Percentiles rank a stretch among this genome's conserved stretches.
phyloP scores from a whole-genome alignment of 2,113 vertebrate species.

The Variabilichromis moorii region DNA sequence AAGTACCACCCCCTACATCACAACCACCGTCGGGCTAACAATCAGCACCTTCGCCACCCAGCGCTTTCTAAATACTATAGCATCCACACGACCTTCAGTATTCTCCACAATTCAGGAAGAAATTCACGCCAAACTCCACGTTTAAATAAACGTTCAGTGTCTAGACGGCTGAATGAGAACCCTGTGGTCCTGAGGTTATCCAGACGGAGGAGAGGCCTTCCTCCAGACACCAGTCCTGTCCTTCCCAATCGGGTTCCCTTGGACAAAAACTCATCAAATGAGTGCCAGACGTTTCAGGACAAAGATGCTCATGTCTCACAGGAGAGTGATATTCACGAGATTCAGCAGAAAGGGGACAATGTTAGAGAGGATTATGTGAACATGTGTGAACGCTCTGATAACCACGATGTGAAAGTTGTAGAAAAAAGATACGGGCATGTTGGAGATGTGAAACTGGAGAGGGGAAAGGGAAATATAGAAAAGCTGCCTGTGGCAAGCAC shows the following conservation, averaged over 20 bases:
- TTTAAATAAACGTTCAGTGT: background rate
- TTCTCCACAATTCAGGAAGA: slow-evolving; percentile 26
- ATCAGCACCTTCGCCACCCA: background rate
- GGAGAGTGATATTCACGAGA: background rate
- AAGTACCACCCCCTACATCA: background rate
- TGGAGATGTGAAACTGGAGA: background rate
- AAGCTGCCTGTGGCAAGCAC: background rate
- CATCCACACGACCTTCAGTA: background rate
- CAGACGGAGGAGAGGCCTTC: slow-evolving; percentile 45
- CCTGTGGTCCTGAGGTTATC: slow-evolving; percentile 19
- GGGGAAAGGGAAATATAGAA: background rate
- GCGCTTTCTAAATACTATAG: background rate
- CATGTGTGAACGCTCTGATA: background rate
- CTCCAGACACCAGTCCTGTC: slow-evolving; percentile 23
- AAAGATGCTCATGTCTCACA: background rate
- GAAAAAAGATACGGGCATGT: background rate
- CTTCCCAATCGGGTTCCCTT: background rate
- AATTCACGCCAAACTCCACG: background rate
- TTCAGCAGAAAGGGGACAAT: background rate
- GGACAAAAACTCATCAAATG: background rate
- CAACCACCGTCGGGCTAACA: slow-evolving; percentile 20
- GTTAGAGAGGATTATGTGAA: background rate
- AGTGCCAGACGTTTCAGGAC: background rate
- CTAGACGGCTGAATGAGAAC: background rate
- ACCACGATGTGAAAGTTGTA: background rate